Base-by-base conservation (phyloP, 2,888 invertebrate genomes). In the Drosophila maculinotata region DNA sequence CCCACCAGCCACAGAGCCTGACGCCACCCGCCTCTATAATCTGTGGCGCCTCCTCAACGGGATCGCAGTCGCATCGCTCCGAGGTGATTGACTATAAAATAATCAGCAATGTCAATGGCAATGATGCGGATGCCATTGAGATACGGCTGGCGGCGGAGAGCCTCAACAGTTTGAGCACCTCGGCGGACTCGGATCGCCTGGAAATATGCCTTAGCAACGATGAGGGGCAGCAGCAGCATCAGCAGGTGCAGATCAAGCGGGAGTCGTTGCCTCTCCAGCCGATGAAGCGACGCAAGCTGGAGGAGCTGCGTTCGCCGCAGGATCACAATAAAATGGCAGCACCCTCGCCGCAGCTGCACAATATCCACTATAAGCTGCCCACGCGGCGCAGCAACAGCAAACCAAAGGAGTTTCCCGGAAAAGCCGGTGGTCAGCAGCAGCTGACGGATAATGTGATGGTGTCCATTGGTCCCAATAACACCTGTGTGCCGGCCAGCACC, bases 401-500 rank as follows among this genome's bases (percentile, higher is more conserved):
- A 7, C 2, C 42, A 1, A 35, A 15, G 17, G 38, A 42, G 6
- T 4, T 26, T 2, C 7, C n/a, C n/a, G 3, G n/a, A 62, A 56
- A 10, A 76, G 39, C 33, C 44, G 56, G 1, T 17, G 28, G n/a
- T n/a, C 35, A 53, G 1, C 51, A 51, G 1, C 30, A 58, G n/a
- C 12, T 41, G 10, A 3, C 51, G 3, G 82, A 73, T 3, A 78
- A 79, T 9, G 80, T 84, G 3, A 85, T 85, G 80, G 79, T 90
- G 0, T 78, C 89, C 17, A 89, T 93, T 57, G 93, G 93, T 0
- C 89, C 89, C 9, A 91, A 92, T 31, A 88, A 90, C 26, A 93
- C 93, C 0, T 72, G 80, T 35, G 88, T 93, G 12, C 89, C 91
- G 0, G 86, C 87, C 6, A 81, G 83, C n/a, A 68, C 93, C 2